Conservation (phyloP, 2,113 vertebrate genomes). For the Chlorocebus sabaeus region DNA sequence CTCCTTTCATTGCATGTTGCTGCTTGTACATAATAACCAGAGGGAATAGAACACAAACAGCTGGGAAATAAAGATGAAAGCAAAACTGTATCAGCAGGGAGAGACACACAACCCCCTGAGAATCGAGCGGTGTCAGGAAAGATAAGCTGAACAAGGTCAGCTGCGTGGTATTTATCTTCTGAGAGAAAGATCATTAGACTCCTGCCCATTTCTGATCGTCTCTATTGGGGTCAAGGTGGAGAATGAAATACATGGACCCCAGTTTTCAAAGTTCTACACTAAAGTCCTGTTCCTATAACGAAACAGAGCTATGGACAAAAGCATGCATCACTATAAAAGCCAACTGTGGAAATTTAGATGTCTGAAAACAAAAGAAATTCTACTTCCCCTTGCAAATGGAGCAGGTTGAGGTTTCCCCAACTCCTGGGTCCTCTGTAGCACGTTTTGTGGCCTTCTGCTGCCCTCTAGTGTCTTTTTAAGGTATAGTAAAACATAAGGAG, state of each 20-base stretch:
- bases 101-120: neutral
- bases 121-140: neutral
- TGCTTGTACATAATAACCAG: neutral
- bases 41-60: constrained; percentile 18
- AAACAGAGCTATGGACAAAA: constrained; percentile 36
- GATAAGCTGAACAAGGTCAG: constrained; percentile 28
- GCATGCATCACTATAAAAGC: neutral
- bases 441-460: constrained; percentile 75
- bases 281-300: constrained; percentile 34
- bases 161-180: neutral
- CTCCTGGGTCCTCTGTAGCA: neutral
- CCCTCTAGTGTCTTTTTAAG: constrained; percentile 80
- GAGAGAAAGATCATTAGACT: neutral
- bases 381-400: neutral
- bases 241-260: neutral
- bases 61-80: constrained; percentile 62
- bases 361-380: constrained; percentile 59
- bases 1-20: neutral
- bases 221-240: neutral
- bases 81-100: constrained; percentile 28
- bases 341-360: constrained; percentile 46
- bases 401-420: neutral
- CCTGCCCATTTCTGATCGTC: neutral
- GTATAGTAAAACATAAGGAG: neutral
- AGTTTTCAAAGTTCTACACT: neutral